Percentiles rank a stretch among this genome's conserved stretches.
phyloP scores from a whole-genome alignment of 2,113 vertebrate genomes.

The Vombatus ursinus region DNA sequence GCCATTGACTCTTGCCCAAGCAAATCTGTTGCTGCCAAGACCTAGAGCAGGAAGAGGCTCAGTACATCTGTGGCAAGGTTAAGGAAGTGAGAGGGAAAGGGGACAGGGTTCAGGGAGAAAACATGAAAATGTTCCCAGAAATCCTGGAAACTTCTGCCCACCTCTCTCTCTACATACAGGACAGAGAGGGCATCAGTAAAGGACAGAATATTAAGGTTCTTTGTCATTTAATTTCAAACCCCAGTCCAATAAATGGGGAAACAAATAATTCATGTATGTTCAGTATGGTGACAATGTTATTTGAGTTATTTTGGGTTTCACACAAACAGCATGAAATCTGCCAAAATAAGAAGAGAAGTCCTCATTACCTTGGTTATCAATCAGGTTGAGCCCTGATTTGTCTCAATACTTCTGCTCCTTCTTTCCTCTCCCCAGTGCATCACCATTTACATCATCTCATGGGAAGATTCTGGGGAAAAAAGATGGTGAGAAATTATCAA shows the following conservation, averaged over 20 bases:
- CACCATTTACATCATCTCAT: background rate
- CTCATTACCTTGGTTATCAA: background rate
- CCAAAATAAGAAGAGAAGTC: background rate
- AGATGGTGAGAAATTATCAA: constrained; percentile 1
- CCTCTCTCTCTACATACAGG: background rate
- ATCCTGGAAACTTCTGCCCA: background rate
- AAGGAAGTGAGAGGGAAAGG: background rate
- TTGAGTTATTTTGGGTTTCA: constrained; percentile 6
- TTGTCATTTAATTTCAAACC: background rate
- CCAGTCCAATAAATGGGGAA: background rate
- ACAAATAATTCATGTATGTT: background rate
- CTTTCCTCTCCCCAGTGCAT: background rate
- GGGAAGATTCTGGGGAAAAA: constrained; percentile 5
- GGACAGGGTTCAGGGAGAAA: background rate
- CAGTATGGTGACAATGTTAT: background rate
- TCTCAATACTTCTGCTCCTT: background rate
- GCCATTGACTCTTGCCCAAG: background rate
- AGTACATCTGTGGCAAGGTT: no score
- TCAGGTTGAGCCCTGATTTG: background rate
- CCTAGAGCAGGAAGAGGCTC: background rate
- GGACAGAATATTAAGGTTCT: background rate
- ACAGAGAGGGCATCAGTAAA: background rate
- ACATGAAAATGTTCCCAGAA: background rate
- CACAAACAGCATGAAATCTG: background rate
- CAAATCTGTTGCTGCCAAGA: background rate